Base-by-base conservation (phyloP, 2,113 vertebrate species). In the Sinocyclocheilus grahami region DNA sequence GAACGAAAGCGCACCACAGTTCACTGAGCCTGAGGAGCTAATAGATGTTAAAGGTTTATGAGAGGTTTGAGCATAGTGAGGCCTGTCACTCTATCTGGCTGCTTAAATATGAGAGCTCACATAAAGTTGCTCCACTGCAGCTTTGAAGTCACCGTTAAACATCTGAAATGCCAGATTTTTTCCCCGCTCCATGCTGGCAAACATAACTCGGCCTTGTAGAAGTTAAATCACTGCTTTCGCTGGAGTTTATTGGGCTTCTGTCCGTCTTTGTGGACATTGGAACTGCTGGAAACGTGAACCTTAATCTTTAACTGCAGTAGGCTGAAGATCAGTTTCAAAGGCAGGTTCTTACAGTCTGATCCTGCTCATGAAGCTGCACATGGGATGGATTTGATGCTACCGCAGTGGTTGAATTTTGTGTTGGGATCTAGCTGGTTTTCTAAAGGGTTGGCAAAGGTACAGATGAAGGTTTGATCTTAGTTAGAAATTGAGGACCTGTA, bases 311-410 rank as follows among this genome's bases (percentile, higher is more conserved):
- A 86, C 84, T 63, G 82, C 51, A 39, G 5, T 77, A 37, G 37
- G 48, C 22, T 63, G 18, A 18, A 58, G 75, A 82, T 86, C 58
- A 30, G 27, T 85, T 87, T 89, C 78, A 89, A 87, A 87, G 75
- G 75, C 55, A 20, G 53, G 39, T 67, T 76, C 51, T 37, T 42
- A 14, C 16, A 18, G 22, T 86, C 53, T 74, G 16, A 74, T 46
- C 3, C 12, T 65, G 53, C 33, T 81, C 60, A 27, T 74, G 69
- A 74, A 79, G 53, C 10, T 11, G 65, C 78, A 81, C 79, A 42
- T 86, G 85, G 20, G 58, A 42, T 86, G 79, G 48, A 83, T 76
- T 86, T 53, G 55, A 14, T n/a, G 78, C 30, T 53, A 24, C 39
- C 74, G 51, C 39, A 14, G 65, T 33, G 42, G 8, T 37, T 8